Conservation (phyloP, 2,888 invertebrate species). For the Diloba caeruleocephala region DNA sequence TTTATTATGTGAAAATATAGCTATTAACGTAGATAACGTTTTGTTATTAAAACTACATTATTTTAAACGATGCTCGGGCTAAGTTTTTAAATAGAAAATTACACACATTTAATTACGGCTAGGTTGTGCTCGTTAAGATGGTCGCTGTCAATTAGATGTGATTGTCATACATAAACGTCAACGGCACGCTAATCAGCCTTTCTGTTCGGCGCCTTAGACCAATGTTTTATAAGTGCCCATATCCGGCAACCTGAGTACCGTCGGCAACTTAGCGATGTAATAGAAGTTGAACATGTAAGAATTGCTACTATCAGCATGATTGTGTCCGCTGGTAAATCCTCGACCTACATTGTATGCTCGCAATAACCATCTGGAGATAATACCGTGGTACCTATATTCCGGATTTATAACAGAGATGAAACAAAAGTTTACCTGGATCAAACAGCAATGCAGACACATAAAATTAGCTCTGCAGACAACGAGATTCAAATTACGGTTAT, state of each 20-base stretch:
- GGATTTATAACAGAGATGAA: too few species aligned
- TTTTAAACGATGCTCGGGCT: neutral
- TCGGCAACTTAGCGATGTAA: slow-evolving; percentile 32
- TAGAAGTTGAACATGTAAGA: too few species aligned
- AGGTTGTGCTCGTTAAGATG: slow-evolving; percentile 12
- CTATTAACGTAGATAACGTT: neutral
- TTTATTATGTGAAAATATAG: neutral
- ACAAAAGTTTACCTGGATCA: too few species aligned
- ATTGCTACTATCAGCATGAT: too few species aligned
- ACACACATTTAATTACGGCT: slow-evolving; percentile 6
- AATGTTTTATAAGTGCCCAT: slow-evolving; percentile 30
- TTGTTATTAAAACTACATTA: neutral
- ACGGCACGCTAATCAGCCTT: slow-evolving; percentile 24
- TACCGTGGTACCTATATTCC: too few species aligned
- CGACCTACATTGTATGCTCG: too few species aligned
- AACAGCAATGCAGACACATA: too few species aligned
- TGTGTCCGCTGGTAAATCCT: too few species aligned
- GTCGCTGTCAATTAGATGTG: slow-evolving; percentile 25
- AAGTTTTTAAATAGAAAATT: slow-evolving; percentile 14
- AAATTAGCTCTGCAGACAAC: too few species aligned
- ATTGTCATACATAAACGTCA: slow-evolving; percentile 27
- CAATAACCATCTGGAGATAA: too few species aligned
- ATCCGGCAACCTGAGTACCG: slow-evolving; percentile 46
- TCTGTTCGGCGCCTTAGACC: slow-evolving; percentile 21
- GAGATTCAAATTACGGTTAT: too few species aligned